Evolutionary conservation across 2,113 vertebrate genomes (phyloP).

Genomic region (Cololabis saira): DNA sequence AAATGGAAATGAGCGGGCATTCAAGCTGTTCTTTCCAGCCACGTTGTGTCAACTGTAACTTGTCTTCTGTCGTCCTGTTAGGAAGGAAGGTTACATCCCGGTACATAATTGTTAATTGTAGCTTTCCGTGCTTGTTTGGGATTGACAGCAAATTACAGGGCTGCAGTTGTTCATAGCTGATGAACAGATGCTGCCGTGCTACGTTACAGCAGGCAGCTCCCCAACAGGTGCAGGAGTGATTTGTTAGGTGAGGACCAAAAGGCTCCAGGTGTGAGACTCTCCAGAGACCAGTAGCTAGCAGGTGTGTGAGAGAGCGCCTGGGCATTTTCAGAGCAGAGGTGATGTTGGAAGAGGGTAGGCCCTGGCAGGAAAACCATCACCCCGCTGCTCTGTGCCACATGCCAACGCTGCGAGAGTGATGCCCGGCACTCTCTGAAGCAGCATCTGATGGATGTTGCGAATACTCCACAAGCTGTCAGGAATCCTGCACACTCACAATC

Average conservation of each 20-base stretch:
- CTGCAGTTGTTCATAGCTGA: conserved; percentile 39
- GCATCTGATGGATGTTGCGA: conserved; percentile 70
- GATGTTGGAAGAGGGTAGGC: conserved; percentile 44
- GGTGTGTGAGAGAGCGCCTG: conserved; percentile 54
- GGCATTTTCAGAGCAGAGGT: conserved; percentile 62
- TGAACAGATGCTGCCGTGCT: conserved; percentile 40
- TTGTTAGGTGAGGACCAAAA: conserved; percentile 36
- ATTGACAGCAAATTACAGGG: conserved; percentile 12
- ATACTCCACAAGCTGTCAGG: conserved; percentile 36
- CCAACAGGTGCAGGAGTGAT: conserved; percentile 53
- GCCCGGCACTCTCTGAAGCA: conserved; percentile 51
- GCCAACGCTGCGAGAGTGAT: conserved; percentile 45
- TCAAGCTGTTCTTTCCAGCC: too few relatives aligned
- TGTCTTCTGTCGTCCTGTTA: neutral
- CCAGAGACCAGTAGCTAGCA: conserved; percentile 60
- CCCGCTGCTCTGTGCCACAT: conserved; percentile 71
- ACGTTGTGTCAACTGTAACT: neutral
- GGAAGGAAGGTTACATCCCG: too few relatives aligned
- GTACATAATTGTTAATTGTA: neutral
- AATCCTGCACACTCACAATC: conserved; percentile 30
- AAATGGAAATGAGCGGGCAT: too few relatives aligned
- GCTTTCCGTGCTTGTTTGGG: conserved; percentile 3
- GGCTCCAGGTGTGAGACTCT: conserved; percentile 61
- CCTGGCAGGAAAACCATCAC: conserved; percentile 50
- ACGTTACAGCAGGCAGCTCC: conserved; percentile 16